phyloP scores from a whole-genome alignment of 2,113 vertebrate genomes.

The Asarcornis scutulata region DNA sequence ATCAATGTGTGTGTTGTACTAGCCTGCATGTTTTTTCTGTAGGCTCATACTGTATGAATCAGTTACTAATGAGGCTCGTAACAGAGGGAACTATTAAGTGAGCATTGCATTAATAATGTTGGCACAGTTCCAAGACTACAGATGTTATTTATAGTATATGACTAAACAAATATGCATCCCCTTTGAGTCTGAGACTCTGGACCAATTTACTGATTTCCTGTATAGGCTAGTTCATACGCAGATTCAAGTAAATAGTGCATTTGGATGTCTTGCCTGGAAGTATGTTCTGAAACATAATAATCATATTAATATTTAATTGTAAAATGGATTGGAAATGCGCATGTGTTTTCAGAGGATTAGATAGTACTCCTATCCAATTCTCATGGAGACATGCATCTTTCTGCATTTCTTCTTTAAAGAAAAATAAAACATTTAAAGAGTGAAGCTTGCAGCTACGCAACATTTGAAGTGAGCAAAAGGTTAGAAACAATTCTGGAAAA shows the following conservation, averaged over 20 bases:
- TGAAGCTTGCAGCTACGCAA: neutral
- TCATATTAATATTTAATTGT: neutral
- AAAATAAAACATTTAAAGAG: neutral
- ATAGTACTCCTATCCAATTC: neutral
- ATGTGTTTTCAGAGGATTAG: neutral
- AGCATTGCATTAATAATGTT: conserved; percentile 35
- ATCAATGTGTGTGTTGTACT: fast-evolving
- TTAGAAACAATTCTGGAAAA: neutral
- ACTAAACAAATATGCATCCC: conserved; percentile 51
- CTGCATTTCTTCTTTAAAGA: neutral
- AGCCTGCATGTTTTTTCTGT: neutral
- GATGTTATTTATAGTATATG: conserved; percentile 68
- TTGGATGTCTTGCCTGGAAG: conserved; percentile 13
- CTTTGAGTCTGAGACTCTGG: conserved; percentile 51
- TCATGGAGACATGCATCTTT: neutral
- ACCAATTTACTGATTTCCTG: conserved; percentile 70
- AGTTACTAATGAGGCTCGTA: neutral
- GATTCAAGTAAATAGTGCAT: conserved; percentile 29
- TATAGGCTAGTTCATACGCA: conserved; percentile 23
- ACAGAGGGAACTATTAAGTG: conserved; percentile 14
- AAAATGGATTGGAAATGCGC: neutral
- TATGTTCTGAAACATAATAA: neutral
- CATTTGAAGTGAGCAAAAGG: neutral
- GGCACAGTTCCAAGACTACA: conserved; percentile 30
- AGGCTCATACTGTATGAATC: neutral